phyloP scores from a whole-genome alignment of 1,140 invertebrate genomes.

The Drosophila kurseongensis region DNA sequence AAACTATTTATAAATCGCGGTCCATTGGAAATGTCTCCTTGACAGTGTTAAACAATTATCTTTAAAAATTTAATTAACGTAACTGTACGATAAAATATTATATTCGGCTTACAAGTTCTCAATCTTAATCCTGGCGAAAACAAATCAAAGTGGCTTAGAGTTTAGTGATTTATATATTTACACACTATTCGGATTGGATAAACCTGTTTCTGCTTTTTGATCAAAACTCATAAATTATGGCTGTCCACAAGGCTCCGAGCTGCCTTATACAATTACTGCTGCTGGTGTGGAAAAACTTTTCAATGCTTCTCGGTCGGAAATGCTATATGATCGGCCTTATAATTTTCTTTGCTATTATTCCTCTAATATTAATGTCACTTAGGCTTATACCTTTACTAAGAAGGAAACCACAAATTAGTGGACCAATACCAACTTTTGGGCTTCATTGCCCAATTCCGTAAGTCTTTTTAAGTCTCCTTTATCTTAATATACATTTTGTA shows the following conservation, averaged over 20 bases:
- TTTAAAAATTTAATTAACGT: too few relatives aligned
- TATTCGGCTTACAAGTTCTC: too few relatives aligned
- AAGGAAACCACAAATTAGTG: background rate
- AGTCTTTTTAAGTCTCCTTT: background rate
- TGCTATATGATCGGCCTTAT: background rate
- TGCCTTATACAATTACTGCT: background rate
- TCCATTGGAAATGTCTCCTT: too few relatives aligned
- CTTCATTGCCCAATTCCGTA: background rate
- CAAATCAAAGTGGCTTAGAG: background rate
- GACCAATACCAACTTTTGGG: background rate
- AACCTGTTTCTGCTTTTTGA: background rate
- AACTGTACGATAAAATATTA: too few relatives aligned
- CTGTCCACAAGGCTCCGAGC: background rate
- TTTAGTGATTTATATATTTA: background rate
- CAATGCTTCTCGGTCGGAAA: background rate
- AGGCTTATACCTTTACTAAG: background rate
- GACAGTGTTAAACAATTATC: too few relatives aligned
- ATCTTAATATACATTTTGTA: background rate
- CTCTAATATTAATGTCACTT: background rate
- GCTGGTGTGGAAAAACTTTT: constrained; percentile 15
- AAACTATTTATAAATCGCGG: too few relatives aligned
- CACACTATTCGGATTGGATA: background rate
- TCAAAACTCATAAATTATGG: background rate
- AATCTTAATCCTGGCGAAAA: background rate
- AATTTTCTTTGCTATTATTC: background rate